Evolutionary conservation across 2,797 vertebrate genomes (phyloP).

Genomic region (Acanthopagrus latus): DNA sequence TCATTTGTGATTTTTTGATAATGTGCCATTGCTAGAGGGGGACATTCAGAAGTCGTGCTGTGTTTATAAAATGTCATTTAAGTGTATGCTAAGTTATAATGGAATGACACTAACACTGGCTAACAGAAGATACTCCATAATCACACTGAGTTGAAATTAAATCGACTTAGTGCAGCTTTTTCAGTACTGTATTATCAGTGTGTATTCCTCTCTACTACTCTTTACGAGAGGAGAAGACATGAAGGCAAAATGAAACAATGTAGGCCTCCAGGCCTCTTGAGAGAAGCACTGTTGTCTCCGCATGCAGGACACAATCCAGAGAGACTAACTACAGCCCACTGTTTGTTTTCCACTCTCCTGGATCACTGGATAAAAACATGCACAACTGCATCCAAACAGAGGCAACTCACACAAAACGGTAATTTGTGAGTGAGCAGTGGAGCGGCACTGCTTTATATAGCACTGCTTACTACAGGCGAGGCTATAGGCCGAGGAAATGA

Average conservation of each 20-base stretch:
- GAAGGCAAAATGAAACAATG: slow-evolving; percentile 30
- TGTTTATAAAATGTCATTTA: slow-evolving; percentile 8
- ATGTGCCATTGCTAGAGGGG: slow-evolving; percentile 17
- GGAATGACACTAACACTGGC: background rate
- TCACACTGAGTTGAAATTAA: background rate
- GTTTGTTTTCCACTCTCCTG: slow-evolving; percentile 50
- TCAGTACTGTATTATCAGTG: background rate
- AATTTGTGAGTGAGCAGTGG: slow-evolving; percentile 54
- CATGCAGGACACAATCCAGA: slow-evolving; percentile 65
- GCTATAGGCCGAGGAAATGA: slow-evolving; percentile 63
- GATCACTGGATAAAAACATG: slow-evolving; percentile 67
- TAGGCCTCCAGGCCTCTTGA: slow-evolving; percentile 7
- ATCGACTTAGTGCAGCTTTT: background rate
- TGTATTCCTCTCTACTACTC: slow-evolving; percentile 3
- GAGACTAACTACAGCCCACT: slow-evolving; percentile 43
- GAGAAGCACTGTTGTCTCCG: slow-evolving; percentile 34
- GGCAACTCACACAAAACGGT: slow-evolving; percentile 60
- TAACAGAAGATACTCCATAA: background rate
- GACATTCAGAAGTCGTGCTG: slow-evolving; percentile 41
- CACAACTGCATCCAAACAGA: slow-evolving; percentile 66
- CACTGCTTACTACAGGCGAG: slow-evolving; percentile 47
- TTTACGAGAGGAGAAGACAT: background rate
- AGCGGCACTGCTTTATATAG: slow-evolving; percentile 49
- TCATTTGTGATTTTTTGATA: slow-evolving; percentile 1
- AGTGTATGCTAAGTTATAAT: slow-evolving; percentile 1